These are phyloP conservation scores for Dendrocopos noguchii DNA, from an alignment of 2,113 vertebrate genomes.

Conservation along the genomic window DNA sequence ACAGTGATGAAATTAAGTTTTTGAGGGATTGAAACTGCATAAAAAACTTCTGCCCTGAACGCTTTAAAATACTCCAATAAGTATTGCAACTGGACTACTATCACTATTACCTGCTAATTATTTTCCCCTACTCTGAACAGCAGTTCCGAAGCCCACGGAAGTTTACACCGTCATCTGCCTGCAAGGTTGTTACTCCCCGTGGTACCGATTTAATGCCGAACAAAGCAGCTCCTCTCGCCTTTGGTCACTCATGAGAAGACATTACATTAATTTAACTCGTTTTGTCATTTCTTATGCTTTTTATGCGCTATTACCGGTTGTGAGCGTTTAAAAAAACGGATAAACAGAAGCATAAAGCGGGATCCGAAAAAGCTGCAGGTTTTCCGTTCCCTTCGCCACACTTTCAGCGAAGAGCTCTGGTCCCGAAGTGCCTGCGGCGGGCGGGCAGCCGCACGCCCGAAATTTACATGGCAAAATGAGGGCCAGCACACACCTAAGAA, in stretches of 20 bases:
- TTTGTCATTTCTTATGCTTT: background rate
- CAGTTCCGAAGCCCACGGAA: accelerated
- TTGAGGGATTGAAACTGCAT: accelerated
- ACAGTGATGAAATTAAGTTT: background rate
- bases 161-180: accelerated
- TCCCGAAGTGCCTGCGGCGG: no score
- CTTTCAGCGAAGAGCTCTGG: background rate
- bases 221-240: background rate
- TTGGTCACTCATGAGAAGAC: accelerated
- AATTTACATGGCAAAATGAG: accelerated
- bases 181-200: accelerated
- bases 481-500: accelerated
- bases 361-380: accelerated
- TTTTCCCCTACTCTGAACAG: background rate
- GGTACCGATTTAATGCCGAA: accelerated
- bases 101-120: accelerated
- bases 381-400: background rate
- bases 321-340: background rate
- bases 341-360: accelerated
- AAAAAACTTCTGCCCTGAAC: background rate
- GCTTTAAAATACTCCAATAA: background rate
- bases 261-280: accelerated
- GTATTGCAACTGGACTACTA: accelerated
- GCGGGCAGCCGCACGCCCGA: background rate
- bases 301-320: accelerated